Evolutionary conservation across 1,140 invertebrate genomes (phyloP).

Genomic region (Oncopodura yosiiana): DNA sequence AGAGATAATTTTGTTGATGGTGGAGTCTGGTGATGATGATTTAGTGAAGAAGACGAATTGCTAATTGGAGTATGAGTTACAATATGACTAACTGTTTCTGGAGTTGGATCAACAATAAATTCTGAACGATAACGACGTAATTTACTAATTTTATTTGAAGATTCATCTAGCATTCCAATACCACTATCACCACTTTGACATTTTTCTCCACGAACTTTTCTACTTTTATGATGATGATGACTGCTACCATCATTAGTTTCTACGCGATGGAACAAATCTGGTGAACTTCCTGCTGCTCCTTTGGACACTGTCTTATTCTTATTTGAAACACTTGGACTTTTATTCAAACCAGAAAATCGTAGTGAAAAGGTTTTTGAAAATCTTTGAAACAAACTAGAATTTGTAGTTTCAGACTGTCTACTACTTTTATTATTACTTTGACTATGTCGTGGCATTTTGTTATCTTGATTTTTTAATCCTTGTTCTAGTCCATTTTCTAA

Average conservation of each 20-base stretch:
- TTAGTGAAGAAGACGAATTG: not conserved
- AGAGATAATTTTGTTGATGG: constrained; percentile 19
- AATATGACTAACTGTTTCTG: not conserved
- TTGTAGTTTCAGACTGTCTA: not conserved
- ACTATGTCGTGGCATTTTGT: not conserved
- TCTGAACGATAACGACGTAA: constrained; percentile 16
- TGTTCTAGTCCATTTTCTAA: not conserved
- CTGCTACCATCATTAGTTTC: not conserved
- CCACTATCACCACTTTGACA: constrained; percentile 66
- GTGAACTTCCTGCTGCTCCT: constrained; percentile 21
- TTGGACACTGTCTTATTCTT: constrained; percentile 9
- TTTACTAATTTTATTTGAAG: not conserved
- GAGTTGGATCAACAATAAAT: constrained; percentile 8
- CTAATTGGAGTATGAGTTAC: not conserved
- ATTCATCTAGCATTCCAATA: constrained; percentile 49
- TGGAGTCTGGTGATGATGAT: constrained; percentile 3
- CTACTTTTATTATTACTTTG: not conserved
- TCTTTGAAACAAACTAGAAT: constrained; percentile 27
- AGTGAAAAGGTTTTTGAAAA: constrained; percentile 34
- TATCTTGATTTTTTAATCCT: not conserved
- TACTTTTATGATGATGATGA: constrained; percentile 41
- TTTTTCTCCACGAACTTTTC: constrained; percentile 57
- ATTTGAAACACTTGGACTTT: not conserved
- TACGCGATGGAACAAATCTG: constrained; percentile 22
- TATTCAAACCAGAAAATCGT: constrained; percentile 21